These are phyloP conservation scores for Lanius ludovicianus DNA, from an alignment of 2,113 vertebrate species.

Conservation along the genomic window DNA sequence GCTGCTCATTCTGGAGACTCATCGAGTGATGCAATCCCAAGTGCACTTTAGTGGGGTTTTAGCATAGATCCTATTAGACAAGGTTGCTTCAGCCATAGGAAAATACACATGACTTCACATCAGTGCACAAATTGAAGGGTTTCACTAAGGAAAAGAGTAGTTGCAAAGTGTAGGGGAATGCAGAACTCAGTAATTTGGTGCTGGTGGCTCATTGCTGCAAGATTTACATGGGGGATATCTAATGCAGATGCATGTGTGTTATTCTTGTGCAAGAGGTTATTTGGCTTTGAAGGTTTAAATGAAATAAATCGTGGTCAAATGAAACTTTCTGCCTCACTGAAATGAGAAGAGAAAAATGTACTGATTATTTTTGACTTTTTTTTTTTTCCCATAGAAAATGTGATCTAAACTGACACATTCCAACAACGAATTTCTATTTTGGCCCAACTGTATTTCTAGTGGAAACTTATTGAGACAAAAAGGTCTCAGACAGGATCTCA, in stretches of 20 bases:
- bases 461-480: not conserved
- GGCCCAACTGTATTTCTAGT: not conserved
- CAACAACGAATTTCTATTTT: not conserved
- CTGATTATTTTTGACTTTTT: not conserved
- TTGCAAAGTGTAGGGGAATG: not conserved
- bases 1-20: not conserved
- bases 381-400: not conserved
- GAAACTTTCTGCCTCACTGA: not conserved
- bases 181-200: not conserved
- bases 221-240: not conserved
- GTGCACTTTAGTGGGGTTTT: not conserved
- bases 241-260: not conserved
- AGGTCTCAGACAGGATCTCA: not conserved
- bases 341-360: not conserved
- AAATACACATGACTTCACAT: not conserved
- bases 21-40: not conserved
- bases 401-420: not conserved
- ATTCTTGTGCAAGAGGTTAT: not conserved
- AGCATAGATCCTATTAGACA: not conserved
- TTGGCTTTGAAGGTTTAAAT: not conserved
- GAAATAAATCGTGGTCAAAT: not conserved
- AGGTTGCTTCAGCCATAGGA: not conserved
- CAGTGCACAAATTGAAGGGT: not conserved
- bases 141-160: not conserved
- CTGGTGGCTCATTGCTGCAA: not conserved